These are phyloP conservation scores for Cabera pusaria DNA, from an alignment of 2,888 invertebrate species.

Conservation along the genomic window DNA sequence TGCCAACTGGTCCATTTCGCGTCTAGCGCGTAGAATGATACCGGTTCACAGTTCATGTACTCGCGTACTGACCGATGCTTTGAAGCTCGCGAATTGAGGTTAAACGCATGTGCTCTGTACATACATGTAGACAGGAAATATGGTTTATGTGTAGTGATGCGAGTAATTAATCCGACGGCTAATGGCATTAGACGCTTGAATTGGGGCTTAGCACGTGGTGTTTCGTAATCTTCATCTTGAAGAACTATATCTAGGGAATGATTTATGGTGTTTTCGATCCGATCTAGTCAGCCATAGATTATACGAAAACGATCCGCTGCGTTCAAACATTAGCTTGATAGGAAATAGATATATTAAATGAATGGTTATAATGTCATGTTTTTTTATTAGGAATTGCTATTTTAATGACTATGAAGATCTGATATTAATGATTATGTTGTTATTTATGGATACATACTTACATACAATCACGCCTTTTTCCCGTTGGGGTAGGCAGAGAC, in stretches of 20 bases:
- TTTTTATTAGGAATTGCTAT: too few species aligned
- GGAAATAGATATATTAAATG: too few species aligned
- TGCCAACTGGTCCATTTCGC: conserved; percentile 75
- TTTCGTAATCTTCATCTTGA: conserved; percentile 38
- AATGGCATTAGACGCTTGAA: conserved; percentile 51
- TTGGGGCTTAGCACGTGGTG: conserved; percentile 40
- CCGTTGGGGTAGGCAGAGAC: too few species aligned
- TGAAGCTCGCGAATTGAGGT: conserved; percentile 70
- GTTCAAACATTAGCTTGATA: too few species aligned
- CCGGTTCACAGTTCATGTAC: conserved; percentile 74
- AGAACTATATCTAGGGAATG: conserved; percentile 30
- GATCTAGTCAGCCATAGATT: conserved; percentile 1
- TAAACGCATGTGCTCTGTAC: conserved; percentile 54
- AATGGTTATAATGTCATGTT: too few species aligned
- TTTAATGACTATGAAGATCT: too few species aligned
- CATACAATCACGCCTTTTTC: too few species aligned
- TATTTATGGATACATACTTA: too few species aligned
- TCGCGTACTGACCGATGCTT: conserved; percentile 67
- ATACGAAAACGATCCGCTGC: too few species aligned
- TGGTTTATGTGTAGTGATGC: conserved; percentile 65
- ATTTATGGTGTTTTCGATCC: conserved; percentile 22
- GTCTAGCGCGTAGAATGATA: conserved; percentile 63
- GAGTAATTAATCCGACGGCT: conserved; percentile 68
- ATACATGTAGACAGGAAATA: conserved; percentile 58
- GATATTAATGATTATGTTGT: too few species aligned